These are phyloP conservation scores for Cremastobaeus sp. DNA, from an alignment of 2,888 invertebrate species.

Conservation along the genomic window DNA sequence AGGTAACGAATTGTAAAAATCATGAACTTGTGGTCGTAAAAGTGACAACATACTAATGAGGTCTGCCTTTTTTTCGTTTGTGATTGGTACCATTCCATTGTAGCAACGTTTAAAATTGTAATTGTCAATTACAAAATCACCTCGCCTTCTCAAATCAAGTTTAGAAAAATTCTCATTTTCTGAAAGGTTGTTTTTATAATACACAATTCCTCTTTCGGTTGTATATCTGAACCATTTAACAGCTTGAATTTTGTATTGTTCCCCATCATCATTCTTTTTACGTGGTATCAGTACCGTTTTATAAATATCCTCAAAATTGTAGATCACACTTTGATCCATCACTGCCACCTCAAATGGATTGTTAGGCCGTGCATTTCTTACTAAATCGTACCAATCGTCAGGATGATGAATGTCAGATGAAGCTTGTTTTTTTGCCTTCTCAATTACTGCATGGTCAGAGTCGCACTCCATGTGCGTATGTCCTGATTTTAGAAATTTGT, in stretches of 20 bases:
- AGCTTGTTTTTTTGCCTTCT: slow-evolving; percentile 8
- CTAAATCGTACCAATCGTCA: slow-evolving; percentile 7
- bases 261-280: slow-evolving; percentile 2
- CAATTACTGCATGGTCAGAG: slow-evolving; percentile 24
- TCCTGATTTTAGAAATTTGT: slow-evolving; percentile 36
- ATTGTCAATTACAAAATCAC: too few species aligned
- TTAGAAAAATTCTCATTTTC: slow-evolving; percentile 13
- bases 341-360: slow-evolving; percentile 2
- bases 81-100: too few species aligned
- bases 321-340: not conserved
- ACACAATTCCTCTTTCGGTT: slow-evolving; percentile 22
- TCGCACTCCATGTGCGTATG: slow-evolving; percentile 42
- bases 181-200: slow-evolving; percentile 19
- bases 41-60: too few species aligned
- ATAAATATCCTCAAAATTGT: not conserved
- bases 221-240: slow-evolving; percentile 31
- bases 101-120: too few species aligned
- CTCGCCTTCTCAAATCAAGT: slow-evolving; percentile 10
- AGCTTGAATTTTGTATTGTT: not conserved
- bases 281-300: not conserved
- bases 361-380: not conserved
- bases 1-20: too few species aligned
- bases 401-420: slow-evolving; percentile 1
- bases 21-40: too few species aligned
- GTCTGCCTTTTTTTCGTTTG: too few species aligned